Conservation (phyloP, 2,888 invertebrate genomes). For the Phlogophora meticulosa region DNA sequence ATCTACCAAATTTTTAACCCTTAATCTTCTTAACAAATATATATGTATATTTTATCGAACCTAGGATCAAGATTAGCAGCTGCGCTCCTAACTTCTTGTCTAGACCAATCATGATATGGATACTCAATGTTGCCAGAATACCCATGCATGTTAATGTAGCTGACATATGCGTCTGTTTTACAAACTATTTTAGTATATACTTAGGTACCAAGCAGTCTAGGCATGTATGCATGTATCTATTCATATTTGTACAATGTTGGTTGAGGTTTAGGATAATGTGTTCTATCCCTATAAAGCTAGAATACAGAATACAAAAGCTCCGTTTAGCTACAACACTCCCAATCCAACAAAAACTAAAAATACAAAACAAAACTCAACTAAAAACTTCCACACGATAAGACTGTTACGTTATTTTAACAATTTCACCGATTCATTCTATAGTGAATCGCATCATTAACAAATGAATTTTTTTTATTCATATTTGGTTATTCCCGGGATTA, state of each 20-base stretch:
- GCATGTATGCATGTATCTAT: constrained; percentile 11
- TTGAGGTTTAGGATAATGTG: constrained; percentile 18
- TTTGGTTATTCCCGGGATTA: constrained; percentile 48
- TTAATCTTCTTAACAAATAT: background rate
- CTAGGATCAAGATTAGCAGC: background rate
- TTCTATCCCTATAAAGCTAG: constrained; percentile 6
- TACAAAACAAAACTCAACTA: constrained; percentile 1
- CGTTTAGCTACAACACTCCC: too few species aligned
- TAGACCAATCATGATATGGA: background rate
- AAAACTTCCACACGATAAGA: background rate
- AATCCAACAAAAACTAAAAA: background rate
- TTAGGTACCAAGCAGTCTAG: background rate
- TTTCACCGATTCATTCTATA: constrained; percentile 9
- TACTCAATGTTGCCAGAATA: background rate
- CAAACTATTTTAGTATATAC: constrained; percentile 3
- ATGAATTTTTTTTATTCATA: constrained; percentile 55
- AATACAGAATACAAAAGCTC: too few species aligned
- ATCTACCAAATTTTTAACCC: too few species aligned
- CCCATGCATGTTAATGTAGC: background rate
- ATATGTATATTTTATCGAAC: background rate
- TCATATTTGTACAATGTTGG: constrained; percentile 22
- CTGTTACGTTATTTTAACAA: constrained; percentile 18
- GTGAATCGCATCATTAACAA: constrained; percentile 46
- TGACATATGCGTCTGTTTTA: background rate
- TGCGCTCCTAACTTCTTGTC: background rate